Evolutionary conservation across 2,888 invertebrate genomes (phyloP).

Genomic region (Dorcus parallelipipedus): DNA sequence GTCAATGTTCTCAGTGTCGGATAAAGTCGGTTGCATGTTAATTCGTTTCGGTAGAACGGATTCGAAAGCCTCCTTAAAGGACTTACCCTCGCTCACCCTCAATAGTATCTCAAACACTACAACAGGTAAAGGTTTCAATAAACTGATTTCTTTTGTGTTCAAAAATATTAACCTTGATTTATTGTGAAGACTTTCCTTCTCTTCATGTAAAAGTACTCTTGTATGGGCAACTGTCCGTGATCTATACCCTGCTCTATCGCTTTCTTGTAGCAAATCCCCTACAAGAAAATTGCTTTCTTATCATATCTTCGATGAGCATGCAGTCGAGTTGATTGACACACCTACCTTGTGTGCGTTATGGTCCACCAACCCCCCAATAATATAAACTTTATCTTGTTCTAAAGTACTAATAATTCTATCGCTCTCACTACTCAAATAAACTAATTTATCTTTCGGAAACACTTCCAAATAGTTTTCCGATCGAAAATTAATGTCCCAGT

Average conservation of each 20-base stretch:
- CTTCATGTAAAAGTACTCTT: constrained; percentile 86
- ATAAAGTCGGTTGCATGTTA: constrained; percentile 29
- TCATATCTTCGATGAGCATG: neutral
- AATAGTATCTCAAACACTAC: constrained; percentile 82
- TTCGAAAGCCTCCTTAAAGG: constrained; percentile 77
- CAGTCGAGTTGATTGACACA: constrained; percentile 33
- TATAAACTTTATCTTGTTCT: constrained; percentile 76
- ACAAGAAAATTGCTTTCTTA: constrained; percentile 31
- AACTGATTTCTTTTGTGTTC: constrained; percentile 10
- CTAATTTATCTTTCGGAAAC: constrained; percentile 73
- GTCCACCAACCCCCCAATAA: constrained; percentile 97
- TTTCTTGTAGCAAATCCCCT: constrained; percentile 81
- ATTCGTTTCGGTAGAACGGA: constrained; percentile 72
- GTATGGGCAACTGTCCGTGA: constrained; percentile 85
- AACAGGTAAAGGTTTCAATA: constrained; percentile 30
- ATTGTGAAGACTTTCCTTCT: constrained; percentile 91
- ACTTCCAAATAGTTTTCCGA: constrained; percentile 63
- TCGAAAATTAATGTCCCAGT: constrained; percentile 86
- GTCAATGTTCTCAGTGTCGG: neutral
- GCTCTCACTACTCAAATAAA: constrained; percentile 94
- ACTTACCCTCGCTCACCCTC: constrained; percentile 69
- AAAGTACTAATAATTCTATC: constrained; percentile 75
- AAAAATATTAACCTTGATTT: constrained; percentile 73
- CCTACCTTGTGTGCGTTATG: constrained; percentile 93
- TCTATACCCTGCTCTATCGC: constrained; percentile 74